These are phyloP conservation scores for Puntigrus tetrazona DNA, from an alignment of 2,113 vertebrate species.

Conservation along the genomic window DNA sequence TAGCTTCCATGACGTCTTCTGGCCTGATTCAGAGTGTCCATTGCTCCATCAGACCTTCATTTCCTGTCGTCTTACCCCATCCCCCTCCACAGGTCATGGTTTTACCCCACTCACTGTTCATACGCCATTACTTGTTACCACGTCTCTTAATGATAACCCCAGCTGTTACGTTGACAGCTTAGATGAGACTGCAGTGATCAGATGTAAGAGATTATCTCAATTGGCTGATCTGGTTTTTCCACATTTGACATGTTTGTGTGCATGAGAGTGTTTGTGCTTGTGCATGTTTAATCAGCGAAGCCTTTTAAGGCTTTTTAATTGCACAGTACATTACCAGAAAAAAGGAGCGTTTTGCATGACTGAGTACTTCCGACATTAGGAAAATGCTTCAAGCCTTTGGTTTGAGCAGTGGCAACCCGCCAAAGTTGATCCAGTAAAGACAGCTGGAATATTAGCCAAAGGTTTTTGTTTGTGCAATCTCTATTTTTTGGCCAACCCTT, in stretches of 20 bases:
- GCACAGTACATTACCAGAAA: slow-evolving; percentile 11
- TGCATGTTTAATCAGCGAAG: slow-evolving; percentile 16
- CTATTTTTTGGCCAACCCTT: neutral
- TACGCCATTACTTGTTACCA: slow-evolving; percentile 48
- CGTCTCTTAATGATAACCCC: slow-evolving; percentile 21
- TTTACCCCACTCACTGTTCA: slow-evolving; percentile 55
- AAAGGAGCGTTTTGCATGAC: neutral
- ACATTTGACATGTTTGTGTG: slow-evolving; percentile 42
- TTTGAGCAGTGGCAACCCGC: neutral
- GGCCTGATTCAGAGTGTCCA: slow-evolving; percentile 37
- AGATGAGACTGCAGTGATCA: neutral
- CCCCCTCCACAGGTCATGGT: neutral
- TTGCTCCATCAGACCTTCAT: neutral
- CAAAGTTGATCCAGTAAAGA: neutral
- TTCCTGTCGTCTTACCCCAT: slow-evolving; percentile 39
- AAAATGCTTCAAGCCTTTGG: neutral
- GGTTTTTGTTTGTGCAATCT: neutral
- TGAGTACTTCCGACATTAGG: neutral
- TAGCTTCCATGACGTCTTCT: slow-evolving; percentile 40
- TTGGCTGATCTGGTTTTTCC: slow-evolving; percentile 58
- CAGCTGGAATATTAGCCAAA: neutral
- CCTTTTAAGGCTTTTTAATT: neutral
- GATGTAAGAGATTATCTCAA: slow-evolving; percentile 55
- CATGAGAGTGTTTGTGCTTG: slow-evolving; percentile 26
- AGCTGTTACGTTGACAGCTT: slow-evolving; percentile 20